Percentiles rank a stretch among this genome's conserved stretches.
Conservation (phyloP, 2,888 invertebrate genomes). For the Hydrotaea cyrtoneurina region DNA sequence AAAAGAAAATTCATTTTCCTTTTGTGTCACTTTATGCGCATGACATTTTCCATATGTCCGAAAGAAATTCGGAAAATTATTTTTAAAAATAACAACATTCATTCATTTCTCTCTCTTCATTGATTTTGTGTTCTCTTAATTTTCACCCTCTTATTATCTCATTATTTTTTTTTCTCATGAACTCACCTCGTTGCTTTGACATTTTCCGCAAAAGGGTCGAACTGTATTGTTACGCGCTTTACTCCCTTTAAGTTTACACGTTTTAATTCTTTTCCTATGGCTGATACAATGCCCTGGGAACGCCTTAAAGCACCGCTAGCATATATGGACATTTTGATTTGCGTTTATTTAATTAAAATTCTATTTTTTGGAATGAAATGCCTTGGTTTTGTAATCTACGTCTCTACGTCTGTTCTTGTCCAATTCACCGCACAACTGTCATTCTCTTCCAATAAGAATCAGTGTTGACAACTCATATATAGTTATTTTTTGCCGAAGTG, state of each 20-base stretch:
- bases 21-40: slow-evolving; percentile 60
- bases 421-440: slow-evolving; percentile 29
- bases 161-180: not conserved
- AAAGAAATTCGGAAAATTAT: slow-evolving; percentile 25
- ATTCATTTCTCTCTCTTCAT: no score
- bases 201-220: slow-evolving; percentile 91
- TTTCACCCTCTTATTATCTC: not conserved
- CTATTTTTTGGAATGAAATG: not conserved
- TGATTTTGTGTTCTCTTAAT: not conserved
- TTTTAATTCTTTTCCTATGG: slow-evolving; percentile 87
- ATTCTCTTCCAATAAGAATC: not conserved
- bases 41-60: slow-evolving; percentile 45
- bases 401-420: not conserved
- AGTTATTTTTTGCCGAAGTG: no score
- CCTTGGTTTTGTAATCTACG: slow-evolving; percentile 36
- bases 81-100: no score
- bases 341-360: slow-evolving; percentile 23
- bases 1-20: slow-evolving; percentile 62
- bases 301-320: slow-evolving; percentile 86
- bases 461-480: no score
- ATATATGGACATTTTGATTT: slow-evolving; percentile 89
- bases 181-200: slow-evolving; percentile 83
- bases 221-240: slow-evolving; percentile 88
- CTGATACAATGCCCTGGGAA: slow-evolving; percentile 87
- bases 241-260: slow-evolving; percentile 89